Evolutionary conservation across 92 coral and sea anemone genomes (phyloP).

Genomic region (Siderastrea siderea): DNA sequence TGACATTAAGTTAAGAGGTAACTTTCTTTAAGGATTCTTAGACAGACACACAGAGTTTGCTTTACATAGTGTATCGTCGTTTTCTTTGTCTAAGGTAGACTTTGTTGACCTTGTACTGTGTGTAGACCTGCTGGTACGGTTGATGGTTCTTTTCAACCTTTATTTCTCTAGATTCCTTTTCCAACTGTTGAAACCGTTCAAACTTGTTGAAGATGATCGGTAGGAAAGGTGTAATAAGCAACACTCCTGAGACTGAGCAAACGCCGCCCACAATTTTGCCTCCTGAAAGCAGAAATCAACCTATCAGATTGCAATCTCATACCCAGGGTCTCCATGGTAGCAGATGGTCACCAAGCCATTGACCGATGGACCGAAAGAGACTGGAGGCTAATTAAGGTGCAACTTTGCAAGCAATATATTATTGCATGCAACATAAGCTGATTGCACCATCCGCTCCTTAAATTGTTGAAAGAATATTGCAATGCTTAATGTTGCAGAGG

Average conservation of each 20-base stretch:
- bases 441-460: no score
- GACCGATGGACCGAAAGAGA: no score
- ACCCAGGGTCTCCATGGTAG: neutral
- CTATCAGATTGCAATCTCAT: neutral
- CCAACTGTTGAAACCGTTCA: slow-evolving; percentile 41
- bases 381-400: no score
- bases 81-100: neutral
- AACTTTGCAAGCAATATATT: no score
- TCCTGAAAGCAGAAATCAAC: slow-evolving; percentile 9
- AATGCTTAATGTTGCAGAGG: no score
- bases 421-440: no score
- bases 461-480: no score
- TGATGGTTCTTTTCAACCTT: neutral
- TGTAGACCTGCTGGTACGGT: neutral
- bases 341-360: neutral
- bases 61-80: slow-evolving; percentile 24
- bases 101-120: slow-evolving; percentile 3
- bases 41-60: neutral
- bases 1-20: neutral
- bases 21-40: neutral
- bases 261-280: slow-evolving; percentile 31
- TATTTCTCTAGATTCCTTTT: neutral
- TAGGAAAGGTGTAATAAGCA: slow-evolving; percentile 48
- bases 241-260: slow-evolving; percentile 40
- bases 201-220: slow-evolving; percentile 51